Conservation (phyloP, 2,888 invertebrate genomes). For the Papilio gigon region DNA sequence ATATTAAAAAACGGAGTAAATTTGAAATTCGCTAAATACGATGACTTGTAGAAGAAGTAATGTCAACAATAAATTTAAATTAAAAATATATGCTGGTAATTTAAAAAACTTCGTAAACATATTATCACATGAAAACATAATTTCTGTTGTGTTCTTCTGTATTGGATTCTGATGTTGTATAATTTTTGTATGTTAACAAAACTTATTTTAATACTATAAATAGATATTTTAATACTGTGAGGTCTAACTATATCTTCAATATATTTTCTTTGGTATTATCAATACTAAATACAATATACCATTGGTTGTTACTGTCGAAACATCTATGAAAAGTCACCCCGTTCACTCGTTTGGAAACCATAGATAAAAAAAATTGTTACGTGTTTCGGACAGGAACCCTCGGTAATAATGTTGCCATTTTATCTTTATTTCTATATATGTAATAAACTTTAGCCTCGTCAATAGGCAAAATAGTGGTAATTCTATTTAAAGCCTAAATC, state of each 20-base stretch:
- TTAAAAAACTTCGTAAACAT: too few species aligned
- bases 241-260: neutral
- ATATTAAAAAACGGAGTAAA: too few species aligned
- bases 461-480: too few species aligned
- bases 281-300: slow-evolving; percentile 11
- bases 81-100: too few species aligned
- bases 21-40: too few species aligned
- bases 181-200: neutral
- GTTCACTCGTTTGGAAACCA: neutral
- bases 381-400: neutral
- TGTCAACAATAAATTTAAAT: too few species aligned
- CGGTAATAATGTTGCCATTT: neutral
- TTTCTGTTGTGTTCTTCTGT: too few species aligned
- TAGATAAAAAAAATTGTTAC: neutral
- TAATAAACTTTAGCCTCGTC: slow-evolving; percentile 2
- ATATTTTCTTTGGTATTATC: slow-evolving; percentile 24
- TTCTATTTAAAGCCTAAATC: too few species aligned
- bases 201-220: neutral
- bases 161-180: too few species aligned
- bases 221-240: neutral
- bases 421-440: neutral
- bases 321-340: too few species aligned
- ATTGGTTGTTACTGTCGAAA: neutral
- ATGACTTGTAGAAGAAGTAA: too few species aligned
- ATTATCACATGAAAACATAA: too few species aligned